A percentile compares a stretch with the other conserved stretches of the same genome.
Evolutionary conservation across 2,113 vertebrate species (phyloP).

Genomic region (Rana temporaria): DNA sequence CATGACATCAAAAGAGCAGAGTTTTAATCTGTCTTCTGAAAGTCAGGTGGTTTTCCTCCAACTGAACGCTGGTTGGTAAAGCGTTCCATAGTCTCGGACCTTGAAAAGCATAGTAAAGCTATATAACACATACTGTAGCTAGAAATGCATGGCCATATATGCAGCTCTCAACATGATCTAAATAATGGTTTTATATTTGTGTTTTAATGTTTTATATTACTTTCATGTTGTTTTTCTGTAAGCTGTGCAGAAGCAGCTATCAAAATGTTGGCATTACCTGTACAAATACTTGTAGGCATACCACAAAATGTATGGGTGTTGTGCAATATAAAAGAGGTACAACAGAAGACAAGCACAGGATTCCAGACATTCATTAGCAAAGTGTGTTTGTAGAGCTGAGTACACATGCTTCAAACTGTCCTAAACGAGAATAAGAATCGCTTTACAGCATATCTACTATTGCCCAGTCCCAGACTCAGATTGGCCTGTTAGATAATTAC

Average conservation of each 20-base stretch:
- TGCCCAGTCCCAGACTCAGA: not conserved
- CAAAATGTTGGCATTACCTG: slow-evolving; percentile 1
- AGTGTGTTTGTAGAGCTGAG: slow-evolving; percentile 29
- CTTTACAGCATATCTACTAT: slow-evolving; percentile 16
- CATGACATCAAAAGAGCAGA: too few relatives aligned
- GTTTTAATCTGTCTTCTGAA: too few relatives aligned
- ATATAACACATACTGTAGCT: too few relatives aligned
- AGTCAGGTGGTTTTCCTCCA: too few relatives aligned
- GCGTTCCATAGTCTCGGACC: too few relatives aligned
- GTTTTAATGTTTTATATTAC: not conserved
- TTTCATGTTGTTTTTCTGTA: not conserved
- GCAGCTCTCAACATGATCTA: not conserved
- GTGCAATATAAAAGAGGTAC: not conserved
- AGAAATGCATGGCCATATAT: not conserved
- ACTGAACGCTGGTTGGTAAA: too few relatives aligned
- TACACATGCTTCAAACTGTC: slow-evolving; percentile 17
- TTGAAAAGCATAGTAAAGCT: too few relatives aligned
- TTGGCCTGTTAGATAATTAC: not conserved
- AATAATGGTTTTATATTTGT: too few relatives aligned
- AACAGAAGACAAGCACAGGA: slow-evolving; percentile 23
- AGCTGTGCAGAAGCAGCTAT: not conserved
- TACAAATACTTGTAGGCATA: slow-evolving; percentile 29
- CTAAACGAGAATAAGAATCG: slow-evolving; percentile 17
- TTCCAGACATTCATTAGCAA: slow-evolving; percentile 41
- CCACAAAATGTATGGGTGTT: slow-evolving; percentile 24